These are phyloP conservation scores for Bicyclus anynana DNA, from an alignment of 1,140 invertebrate species.

Conservation along the genomic window DNA sequence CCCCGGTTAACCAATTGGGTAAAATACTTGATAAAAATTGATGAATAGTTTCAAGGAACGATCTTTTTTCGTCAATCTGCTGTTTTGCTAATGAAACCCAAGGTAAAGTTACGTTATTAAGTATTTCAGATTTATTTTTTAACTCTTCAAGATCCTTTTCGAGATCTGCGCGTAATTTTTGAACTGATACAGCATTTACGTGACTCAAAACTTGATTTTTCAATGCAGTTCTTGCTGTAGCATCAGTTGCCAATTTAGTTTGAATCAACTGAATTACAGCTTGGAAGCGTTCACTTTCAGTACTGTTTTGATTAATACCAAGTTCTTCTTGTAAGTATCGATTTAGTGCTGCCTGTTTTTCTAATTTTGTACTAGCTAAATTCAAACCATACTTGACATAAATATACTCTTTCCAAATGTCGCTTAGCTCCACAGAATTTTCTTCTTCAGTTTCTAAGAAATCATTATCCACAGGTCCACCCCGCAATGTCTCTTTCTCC, in stretches of 20 bases:
- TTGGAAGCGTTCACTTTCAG: conserved; percentile 49
- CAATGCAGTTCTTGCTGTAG: conserved; percentile 31
- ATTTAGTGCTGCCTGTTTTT: conserved; percentile 47
- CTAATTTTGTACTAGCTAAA: conserved; percentile 40
- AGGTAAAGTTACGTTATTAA: conserved; percentile 44
- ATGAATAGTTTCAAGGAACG: conserved; percentile 40
- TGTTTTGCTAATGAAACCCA: conserved; percentile 37
- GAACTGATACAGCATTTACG: conserved; percentile 42
- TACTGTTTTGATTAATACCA: conserved; percentile 49
- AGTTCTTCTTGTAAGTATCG: conserved; percentile 55
- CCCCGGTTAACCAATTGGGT: conserved; percentile 40
- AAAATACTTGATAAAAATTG: conserved; percentile 47
- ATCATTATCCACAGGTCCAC: conserved; percentile 28
- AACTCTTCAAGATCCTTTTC: conserved; percentile 50
- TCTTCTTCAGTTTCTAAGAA: conserved; percentile 45
- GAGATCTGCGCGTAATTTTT: conserved; percentile 40
- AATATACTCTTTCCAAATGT: conserved; percentile 58
- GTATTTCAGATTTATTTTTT: conserved; percentile 45
- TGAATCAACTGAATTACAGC: conserved; percentile 52
- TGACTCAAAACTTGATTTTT: conserved; percentile 45
- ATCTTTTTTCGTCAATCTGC: conserved; percentile 45
- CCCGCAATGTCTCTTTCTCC: conserved; percentile 30
- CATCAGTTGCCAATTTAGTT: conserved; percentile 44
- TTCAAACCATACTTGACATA: conserved; percentile 57
- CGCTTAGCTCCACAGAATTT: conserved; percentile 47